These are phyloP conservation scores for Nycticebus coucang DNA, from an alignment of 2,113 vertebrate genomes.

Conservation along the genomic window DNA sequence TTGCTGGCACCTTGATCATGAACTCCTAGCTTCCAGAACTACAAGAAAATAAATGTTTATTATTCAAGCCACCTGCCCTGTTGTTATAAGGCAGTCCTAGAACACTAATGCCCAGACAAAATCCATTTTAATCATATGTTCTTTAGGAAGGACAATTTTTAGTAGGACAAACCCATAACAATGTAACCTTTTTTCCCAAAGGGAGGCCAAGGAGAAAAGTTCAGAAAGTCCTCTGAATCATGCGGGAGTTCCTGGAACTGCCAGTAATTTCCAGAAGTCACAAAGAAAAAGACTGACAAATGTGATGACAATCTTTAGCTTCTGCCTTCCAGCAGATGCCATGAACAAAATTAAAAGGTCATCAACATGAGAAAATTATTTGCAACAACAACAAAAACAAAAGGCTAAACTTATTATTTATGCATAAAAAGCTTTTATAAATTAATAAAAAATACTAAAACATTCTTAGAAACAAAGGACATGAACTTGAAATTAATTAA, in stretches of 20 bases:
- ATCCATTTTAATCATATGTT: not conserved
- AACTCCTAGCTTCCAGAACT: not conserved
- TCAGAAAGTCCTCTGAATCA: not conserved
- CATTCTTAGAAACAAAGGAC: not conserved
- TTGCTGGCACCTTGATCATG: no score
- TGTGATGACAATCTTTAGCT: not conserved
- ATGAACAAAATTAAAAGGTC: not conserved
- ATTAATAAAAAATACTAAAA: constrained; percentile 4
- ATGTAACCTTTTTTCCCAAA: no score
- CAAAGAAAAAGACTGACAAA: not conserved
- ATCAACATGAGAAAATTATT: not conserved
- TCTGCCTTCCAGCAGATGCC: not conserved
- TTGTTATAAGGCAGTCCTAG: not conserved
- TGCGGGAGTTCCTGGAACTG: not conserved
- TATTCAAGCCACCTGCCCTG: not conserved
- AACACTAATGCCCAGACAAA: not conserved
- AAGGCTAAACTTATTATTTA: not conserved
- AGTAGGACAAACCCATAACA: not conserved
- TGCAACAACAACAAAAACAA: not conserved
- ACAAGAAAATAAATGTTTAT: not conserved
- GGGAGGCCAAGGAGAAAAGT: not conserved
- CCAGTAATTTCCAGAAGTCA: not conserved
- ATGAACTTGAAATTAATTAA: not conserved
- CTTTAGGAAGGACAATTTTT: not conserved
- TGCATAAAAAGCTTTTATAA: not conserved